Conservation (phyloP, 2,797 vertebrate species). For the Eulemur albifrons region DNA sequence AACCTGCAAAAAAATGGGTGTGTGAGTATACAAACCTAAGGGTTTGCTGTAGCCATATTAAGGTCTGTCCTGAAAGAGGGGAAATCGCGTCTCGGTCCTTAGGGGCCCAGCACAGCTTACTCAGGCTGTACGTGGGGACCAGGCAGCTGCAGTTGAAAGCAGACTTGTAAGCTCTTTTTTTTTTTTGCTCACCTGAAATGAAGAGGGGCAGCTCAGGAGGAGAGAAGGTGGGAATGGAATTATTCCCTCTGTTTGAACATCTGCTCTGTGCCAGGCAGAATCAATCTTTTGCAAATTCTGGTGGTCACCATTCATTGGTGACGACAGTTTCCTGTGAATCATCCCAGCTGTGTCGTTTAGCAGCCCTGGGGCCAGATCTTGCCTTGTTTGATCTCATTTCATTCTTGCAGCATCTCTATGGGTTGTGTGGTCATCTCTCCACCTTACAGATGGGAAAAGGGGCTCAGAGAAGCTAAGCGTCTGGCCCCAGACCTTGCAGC, state of each 20-base stretch:
- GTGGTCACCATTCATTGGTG: neutral
- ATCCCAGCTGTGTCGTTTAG: neutral
- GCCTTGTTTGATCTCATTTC: neutral
- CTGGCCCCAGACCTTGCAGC: neutral
- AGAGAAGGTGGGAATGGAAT: neutral
- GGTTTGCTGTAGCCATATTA: neutral
- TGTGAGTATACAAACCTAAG: neutral
- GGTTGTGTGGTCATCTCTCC: neutral
- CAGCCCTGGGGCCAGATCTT: neutral
- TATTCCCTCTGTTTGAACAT: neutral
- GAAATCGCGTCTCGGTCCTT: neutral
- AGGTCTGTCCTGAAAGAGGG: neutral
- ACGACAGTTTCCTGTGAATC: neutral
- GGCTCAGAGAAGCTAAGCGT: neutral
- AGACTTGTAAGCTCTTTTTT: neutral
- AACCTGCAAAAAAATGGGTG: neutral
- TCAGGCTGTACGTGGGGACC: neutral
- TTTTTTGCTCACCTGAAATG: neutral
- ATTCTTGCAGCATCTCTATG: neutral
- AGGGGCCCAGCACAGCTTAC: no score
- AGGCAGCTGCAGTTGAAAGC: neutral
- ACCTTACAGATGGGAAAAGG: neutral
- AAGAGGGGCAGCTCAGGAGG: neutral
- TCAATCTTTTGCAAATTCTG: no score
- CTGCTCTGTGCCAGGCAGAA: neutral